phyloP scores from a whole-genome alignment of 2,113 vertebrate species.

The Romanogobio albipinnatus region DNA sequence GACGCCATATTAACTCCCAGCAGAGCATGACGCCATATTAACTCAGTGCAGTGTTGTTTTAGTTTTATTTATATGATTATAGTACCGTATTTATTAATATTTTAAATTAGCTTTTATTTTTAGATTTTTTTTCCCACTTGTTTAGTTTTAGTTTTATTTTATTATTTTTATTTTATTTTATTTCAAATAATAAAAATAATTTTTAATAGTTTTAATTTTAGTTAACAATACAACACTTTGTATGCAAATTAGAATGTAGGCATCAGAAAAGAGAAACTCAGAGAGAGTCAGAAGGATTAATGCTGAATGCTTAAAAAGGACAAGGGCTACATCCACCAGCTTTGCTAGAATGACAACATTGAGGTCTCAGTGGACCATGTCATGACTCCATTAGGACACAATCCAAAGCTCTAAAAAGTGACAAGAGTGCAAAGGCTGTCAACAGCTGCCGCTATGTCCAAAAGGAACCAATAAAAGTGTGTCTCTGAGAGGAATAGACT shows the following conservation, averaged over 20 bases:
- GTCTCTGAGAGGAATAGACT: neutral
- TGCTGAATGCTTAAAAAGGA: neutral
- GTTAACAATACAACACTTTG: neutral
- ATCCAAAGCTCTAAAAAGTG: slow-evolving; percentile 31
- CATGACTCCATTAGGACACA: slow-evolving; percentile 38
- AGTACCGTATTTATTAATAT: neutral
- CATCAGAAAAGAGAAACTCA: neutral
- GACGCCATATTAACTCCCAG: too few relatives aligned
- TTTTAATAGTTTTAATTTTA: neutral
- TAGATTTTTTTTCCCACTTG: neutral
- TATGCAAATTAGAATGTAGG: neutral
- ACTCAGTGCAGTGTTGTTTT: neutral
- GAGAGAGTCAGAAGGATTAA: neutral
- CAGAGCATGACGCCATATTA: neutral
- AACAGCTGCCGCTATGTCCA: slow-evolving; percentile 5
- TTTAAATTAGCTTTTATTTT: neutral
- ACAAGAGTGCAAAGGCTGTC: slow-evolving; percentile 28
- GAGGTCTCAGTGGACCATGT: slow-evolving; percentile 27
- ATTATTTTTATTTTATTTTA: neutral
- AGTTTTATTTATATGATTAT: neutral
- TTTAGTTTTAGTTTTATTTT: neutral
- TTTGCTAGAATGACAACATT: slow-evolving; percentile 14
- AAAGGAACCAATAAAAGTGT: slow-evolving; percentile 16
- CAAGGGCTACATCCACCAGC: neutral
- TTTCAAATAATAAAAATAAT: neutral